Conservation (phyloP, 1,140 invertebrate genomes). For the Caenorhabditis inopinata region DNA sequence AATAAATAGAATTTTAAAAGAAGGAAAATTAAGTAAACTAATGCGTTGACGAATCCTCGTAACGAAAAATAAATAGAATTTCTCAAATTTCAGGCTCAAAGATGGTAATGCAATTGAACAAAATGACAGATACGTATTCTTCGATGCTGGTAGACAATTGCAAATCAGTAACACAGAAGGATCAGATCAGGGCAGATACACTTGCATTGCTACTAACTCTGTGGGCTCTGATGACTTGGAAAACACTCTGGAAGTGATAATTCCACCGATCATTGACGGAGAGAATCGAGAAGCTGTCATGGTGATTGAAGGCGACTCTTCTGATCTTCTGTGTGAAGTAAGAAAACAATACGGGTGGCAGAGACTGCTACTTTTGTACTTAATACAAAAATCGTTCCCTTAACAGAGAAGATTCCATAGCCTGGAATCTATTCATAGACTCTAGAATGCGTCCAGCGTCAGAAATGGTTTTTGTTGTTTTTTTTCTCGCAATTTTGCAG, state of each 20-base stretch:
- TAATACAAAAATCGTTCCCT: too few species aligned
- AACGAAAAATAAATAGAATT: not conserved
- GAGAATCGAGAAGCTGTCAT: constrained; percentile 45
- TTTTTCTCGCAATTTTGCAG: too few species aligned
- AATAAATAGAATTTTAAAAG: not conserved
- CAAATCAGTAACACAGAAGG: constrained; percentile 57
- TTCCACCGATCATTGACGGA: constrained; percentile 46
- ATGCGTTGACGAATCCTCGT: too few species aligned
- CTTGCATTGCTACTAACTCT: constrained; percentile 58
- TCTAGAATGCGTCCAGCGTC: too few species aligned
- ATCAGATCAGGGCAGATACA: constrained; percentile 52
- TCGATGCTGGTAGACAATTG: constrained; percentile 60
- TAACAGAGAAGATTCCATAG: too few species aligned
- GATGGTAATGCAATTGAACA: constrained; percentile 26
- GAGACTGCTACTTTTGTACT: too few species aligned
- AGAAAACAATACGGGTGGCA: too few species aligned
- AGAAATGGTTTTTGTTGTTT: too few species aligned
- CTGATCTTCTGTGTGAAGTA: constrained; percentile 66
- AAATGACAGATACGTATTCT: constrained; percentile 40
- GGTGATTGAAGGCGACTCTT: constrained; percentile 59
- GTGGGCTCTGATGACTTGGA: constrained; percentile 59
- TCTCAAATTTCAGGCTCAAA: constrained; percentile 36
- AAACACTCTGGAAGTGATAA: constrained; percentile 52
- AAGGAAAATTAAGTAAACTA: constrained; percentile 1
- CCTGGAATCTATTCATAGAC: too few species aligned